These are phyloP conservation scores for Marcusenius ussheri DNA, from an alignment of 2,113 vertebrate genomes.

Conservation along the genomic window DNA sequence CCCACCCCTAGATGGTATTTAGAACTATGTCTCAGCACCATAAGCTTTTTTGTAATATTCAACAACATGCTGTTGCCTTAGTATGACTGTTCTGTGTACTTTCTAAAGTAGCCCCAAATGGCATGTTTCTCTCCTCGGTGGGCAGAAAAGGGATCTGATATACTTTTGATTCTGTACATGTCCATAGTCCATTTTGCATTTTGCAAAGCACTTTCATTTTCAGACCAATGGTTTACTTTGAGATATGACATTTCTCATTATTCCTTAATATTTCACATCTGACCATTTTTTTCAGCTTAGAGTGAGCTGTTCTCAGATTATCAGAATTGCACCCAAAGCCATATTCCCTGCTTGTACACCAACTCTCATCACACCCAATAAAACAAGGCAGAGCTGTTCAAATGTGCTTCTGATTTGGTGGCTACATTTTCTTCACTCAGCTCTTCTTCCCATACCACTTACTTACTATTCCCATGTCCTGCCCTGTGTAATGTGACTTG, in stretches of 20 bases:
- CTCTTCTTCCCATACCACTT: background rate
- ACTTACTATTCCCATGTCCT: background rate
- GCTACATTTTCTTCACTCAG: background rate
- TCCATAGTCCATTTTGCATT: background rate
- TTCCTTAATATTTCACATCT: background rate
- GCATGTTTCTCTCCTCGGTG: background rate
- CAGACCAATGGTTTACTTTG: background rate
- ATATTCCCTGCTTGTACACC: background rate
- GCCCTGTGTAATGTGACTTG: background rate
- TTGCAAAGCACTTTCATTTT: background rate
- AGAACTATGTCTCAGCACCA: background rate
- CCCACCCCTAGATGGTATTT: background rate
- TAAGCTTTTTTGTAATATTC: background rate
- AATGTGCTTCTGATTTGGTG: constrained; percentile 2
- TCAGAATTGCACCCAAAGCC: background rate
- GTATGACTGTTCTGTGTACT: background rate
- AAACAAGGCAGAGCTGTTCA: background rate
- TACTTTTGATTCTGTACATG: background rate
- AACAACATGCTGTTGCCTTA: background rate
- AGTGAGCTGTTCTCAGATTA: background rate
- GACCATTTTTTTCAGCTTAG: background rate
- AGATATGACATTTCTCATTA: background rate
- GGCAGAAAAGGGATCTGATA: background rate
- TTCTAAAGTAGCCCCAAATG: background rate
- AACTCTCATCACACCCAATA: background rate